phyloP scores from a whole-genome alignment of 2,888 invertebrate species.

The Brassicogethes aeneus region DNA sequence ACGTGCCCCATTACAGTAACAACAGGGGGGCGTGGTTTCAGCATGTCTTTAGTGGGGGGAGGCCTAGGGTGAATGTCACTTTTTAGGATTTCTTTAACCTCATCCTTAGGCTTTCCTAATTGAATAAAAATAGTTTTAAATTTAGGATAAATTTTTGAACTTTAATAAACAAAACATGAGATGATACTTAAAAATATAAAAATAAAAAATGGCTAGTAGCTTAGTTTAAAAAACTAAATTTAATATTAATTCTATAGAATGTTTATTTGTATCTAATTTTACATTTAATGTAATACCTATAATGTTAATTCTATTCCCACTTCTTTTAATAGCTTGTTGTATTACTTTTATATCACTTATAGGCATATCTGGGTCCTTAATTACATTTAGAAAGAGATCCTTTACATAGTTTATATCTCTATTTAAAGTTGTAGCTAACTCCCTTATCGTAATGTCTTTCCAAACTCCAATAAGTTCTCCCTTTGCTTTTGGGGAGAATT shows the following conservation, averaged over 20 bases:
- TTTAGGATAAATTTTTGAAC: too few species aligned
- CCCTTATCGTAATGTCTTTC: slow-evolving; percentile 70
- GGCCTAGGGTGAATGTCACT: slow-evolving; percentile 51
- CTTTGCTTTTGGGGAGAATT: slow-evolving; percentile 52
- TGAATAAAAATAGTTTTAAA: too few species aligned
- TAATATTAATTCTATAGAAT: slow-evolving; percentile 25
- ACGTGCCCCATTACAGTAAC: slow-evolving; percentile 99
- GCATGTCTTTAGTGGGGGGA: slow-evolving; percentile 53
- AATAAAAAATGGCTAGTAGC: too few species aligned
- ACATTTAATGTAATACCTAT: too few species aligned
- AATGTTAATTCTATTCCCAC: slow-evolving; percentile 37
- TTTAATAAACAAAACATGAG: too few species aligned
- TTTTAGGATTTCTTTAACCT: slow-evolving; percentile 19
- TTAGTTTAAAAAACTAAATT: slow-evolving; percentile 11
- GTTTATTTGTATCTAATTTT: slow-evolving; percentile 28
- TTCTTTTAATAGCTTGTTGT: slow-evolving; percentile 32
- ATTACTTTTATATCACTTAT: slow-evolving; percentile 33
- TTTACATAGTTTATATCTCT: slow-evolving; percentile 52
- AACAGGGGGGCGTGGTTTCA: slow-evolving; percentile 78
- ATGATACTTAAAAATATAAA: too few species aligned
- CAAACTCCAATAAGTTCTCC: slow-evolving; percentile 57
- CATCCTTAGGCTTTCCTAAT: slow-evolving; percentile 25
- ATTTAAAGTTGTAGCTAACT: slow-evolving; percentile 57
- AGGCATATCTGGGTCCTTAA: slow-evolving; percentile 23
- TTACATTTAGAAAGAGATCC: slow-evolving; percentile 33